These are phyloP conservation scores for Cryptocephalus primarius DNA, from an alignment of 2,888 invertebrate genomes.

Conservation along the genomic window DNA sequence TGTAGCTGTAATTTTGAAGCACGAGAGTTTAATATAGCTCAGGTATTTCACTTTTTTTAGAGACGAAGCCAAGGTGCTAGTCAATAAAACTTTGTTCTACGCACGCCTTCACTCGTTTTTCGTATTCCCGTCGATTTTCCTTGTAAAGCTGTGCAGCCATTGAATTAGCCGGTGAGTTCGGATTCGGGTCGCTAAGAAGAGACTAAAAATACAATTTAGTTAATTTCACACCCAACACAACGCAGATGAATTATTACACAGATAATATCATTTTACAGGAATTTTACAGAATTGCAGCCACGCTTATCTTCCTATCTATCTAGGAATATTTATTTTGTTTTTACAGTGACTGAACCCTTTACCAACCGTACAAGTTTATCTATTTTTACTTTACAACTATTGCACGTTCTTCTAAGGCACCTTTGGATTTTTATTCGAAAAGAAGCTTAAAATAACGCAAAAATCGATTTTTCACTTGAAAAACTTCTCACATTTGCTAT, in stretches of 20 bases:
- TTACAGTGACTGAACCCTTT: too few species aligned
- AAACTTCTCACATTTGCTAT: too few species aligned
- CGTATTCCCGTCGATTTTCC: conserved; percentile 97
- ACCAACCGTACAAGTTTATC: too few species aligned
- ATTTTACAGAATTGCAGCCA: too few species aligned
- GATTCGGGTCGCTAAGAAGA: conserved; percentile 98
- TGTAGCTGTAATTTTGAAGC: conserved; percentile 26
- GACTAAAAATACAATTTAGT: conserved; percentile 61
- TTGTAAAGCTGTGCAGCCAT: conserved; percentile 99
- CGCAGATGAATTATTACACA: background rate
- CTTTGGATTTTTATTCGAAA: too few species aligned
- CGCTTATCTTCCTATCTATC: too few species aligned
- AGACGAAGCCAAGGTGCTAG: conserved; percentile 41
- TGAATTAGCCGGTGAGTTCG: conserved; percentile 98
- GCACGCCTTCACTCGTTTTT: conserved; percentile 98
- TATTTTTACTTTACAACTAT: too few species aligned
- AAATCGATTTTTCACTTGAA: too few species aligned
- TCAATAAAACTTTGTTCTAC: conserved; percentile 99
- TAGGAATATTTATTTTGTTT: too few species aligned
- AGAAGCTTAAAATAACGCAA: too few species aligned
- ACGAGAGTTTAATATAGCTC: conserved; percentile 18
- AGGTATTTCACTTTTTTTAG: conserved; percentile 9
- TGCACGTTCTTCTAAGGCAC: too few species aligned
- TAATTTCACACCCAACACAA: background rate
- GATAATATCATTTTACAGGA: too few species aligned